A percentile compares a stretch with the other conserved stretches of the same genome.
These are phyloP conservation scores for Cheumatopsyche charites DNA, from an alignment of 1,140 invertebrate genomes.

Conservation along the genomic window DNA sequence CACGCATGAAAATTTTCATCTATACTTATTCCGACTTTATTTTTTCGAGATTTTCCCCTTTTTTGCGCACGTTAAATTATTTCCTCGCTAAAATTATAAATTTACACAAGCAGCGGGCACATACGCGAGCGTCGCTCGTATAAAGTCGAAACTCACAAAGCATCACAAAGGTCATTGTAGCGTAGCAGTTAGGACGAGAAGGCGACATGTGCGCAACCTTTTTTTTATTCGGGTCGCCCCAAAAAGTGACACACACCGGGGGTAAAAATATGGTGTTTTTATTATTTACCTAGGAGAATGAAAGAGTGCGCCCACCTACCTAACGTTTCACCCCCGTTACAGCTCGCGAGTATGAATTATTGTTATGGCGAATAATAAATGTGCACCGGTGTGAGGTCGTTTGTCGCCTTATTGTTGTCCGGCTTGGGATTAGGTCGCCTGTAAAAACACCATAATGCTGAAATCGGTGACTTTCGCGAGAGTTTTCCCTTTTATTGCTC, in stretches of 20 bases:
- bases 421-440: conserved; percentile 2
- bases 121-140: not conserved
- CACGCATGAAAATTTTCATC: no score
- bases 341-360: conserved; percentile 48
- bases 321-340: conserved; percentile 23
- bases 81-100: not conserved
- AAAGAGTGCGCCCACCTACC: conserved; percentile 42
- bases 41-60: no score
- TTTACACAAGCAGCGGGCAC: not conserved
- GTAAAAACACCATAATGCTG: no score
- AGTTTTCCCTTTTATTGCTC: not conserved
- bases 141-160: conserved; percentile 6
- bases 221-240: conserved; percentile 34
- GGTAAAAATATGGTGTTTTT: conserved; percentile 48
- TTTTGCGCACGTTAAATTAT: not conserved
- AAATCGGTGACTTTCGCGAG: not conserved
- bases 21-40: no score
- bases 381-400: conserved; percentile 41
- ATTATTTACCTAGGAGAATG: conserved; percentile 49
- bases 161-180: conserved; percentile 25
- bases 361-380: conserved; percentile 49
- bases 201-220: conserved; percentile 47
- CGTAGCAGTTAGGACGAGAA: conserved; percentile 31
- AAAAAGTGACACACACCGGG: conserved; percentile 41
- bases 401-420: conserved; percentile 15